Evolutionary conservation across 1,140 invertebrate species (phyloP).

Genomic region (Homarus americanus): DNA sequence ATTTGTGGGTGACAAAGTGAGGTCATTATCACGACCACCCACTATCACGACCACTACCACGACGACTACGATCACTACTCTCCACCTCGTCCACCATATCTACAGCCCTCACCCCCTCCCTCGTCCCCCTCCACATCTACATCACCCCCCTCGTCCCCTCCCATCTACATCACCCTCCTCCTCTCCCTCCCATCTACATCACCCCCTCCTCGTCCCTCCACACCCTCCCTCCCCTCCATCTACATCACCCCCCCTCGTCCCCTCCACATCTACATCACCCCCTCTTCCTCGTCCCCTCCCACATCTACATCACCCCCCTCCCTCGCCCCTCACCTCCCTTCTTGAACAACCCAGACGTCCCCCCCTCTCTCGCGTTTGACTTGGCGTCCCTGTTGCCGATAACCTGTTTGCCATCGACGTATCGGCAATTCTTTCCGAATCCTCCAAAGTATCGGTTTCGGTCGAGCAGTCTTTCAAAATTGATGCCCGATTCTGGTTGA

Average conservation of each 20-base stretch:
- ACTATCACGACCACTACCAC: too few relatives aligned
- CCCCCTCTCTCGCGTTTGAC: slow-evolving; percentile 15
- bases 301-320: not conserved
- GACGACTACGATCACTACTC: too few relatives aligned
- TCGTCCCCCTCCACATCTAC: not conserved
- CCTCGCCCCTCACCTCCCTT: not conserved
- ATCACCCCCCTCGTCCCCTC: not conserved
- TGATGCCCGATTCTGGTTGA: slow-evolving; percentile 29
- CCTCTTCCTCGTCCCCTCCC: slow-evolving; percentile 7
- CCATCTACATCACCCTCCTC: not conserved
- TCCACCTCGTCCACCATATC: not conserved
- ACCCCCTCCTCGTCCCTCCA: not conserved
- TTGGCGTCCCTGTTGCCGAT: slow-evolving; percentile 20
- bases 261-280: not conserved
- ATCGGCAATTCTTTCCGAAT: slow-evolving; percentile 60
- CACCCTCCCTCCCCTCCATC: not conserved
- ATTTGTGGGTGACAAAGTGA: too few relatives aligned
- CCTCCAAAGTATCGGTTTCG: slow-evolving; percentile 41
- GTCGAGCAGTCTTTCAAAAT: not conserved
- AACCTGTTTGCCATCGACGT: slow-evolving; percentile 59
- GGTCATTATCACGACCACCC: too few relatives aligned
- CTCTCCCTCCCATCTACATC: not conserved
- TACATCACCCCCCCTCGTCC: not conserved
- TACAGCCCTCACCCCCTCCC: not conserved
- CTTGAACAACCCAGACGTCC: not conserved